Conservation (phyloP, 2,797 vertebrate genomes). For the Salmo trutta region DNA sequence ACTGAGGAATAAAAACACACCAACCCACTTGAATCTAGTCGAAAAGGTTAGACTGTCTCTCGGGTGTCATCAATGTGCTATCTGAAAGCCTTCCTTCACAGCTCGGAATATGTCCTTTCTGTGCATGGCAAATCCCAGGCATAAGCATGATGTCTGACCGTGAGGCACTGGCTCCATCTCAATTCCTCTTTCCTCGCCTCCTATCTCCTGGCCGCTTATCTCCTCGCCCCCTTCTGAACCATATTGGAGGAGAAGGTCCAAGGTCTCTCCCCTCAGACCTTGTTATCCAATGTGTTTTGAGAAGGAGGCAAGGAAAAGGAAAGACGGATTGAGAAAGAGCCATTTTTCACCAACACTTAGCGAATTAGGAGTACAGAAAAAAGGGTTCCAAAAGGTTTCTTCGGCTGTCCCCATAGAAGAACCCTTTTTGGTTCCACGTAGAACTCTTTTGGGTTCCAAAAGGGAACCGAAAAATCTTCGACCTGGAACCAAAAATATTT, state of each 20-base stretch:
- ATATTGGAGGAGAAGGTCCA: neutral
- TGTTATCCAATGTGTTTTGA: neutral
- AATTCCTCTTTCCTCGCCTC: neutral
- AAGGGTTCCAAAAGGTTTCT: too few species aligned
- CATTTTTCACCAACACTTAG: neutral
- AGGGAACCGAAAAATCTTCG: too few species aligned
- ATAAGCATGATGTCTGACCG: neutral
- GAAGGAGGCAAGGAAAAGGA: neutral
- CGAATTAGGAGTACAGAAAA: neutral
- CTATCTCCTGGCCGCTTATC: neutral
- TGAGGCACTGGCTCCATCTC: neutral
- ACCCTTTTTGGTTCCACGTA: too few species aligned
- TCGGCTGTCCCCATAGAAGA: too few species aligned
- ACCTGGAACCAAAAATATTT: too few species aligned
- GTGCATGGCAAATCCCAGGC: neutral
- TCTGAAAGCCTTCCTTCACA: neutral
- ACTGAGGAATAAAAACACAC: neutral
- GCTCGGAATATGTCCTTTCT: neutral
- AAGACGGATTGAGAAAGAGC: neutral
- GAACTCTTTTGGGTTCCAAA: too few species aligned
- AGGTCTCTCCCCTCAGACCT: neutral
- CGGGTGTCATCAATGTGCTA: neutral
- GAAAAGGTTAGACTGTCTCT: slow-evolving; percentile 12
- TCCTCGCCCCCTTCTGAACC: neutral
- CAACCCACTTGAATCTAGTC: neutral